These are phyloP conservation scores for Falco concolor DNA, from an alignment of 2,797 vertebrate species.

Conservation along the genomic window DNA sequence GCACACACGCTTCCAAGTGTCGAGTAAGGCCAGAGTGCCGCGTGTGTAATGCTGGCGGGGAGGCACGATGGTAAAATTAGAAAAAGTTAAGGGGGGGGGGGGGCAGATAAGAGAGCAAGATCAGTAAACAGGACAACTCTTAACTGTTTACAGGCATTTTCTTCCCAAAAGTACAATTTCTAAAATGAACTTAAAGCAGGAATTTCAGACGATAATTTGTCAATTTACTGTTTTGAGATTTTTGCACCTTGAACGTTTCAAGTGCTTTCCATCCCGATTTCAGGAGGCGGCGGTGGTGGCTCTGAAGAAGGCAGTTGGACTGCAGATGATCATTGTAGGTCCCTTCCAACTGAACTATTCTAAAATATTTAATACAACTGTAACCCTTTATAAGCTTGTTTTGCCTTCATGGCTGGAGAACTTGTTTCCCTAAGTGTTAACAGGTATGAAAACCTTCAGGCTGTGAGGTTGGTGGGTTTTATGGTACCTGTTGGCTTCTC, in stretches of 20 bases:
- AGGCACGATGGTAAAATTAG: neutral
- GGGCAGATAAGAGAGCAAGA: neutral
- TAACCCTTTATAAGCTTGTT: neutral
- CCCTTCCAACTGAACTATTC: neutral
- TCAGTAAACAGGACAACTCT: neutral
- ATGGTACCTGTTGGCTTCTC: neutral
- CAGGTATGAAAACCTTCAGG: neutral
- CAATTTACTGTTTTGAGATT: neutral
- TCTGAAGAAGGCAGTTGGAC: neutral
- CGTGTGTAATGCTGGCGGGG: neutral
- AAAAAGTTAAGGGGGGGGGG: neutral
- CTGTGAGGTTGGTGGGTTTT: neutral
- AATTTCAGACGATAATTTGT: neutral
- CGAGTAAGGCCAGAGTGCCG: neutral
- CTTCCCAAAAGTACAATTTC: neutral
- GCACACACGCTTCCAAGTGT: neutral
- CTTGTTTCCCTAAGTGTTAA: neutral
- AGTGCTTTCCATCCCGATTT: neutral
- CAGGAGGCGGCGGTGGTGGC: neutral
- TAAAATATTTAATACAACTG: neutral
- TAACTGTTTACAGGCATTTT: neutral
- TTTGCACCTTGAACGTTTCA: neutral
- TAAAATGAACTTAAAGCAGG: neutral
- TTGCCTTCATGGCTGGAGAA: neutral
- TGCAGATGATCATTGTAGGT: neutral